Base-by-base conservation (phyloP, 2,797 vertebrate species). In the Pipistrellus kuhlii region DNA sequence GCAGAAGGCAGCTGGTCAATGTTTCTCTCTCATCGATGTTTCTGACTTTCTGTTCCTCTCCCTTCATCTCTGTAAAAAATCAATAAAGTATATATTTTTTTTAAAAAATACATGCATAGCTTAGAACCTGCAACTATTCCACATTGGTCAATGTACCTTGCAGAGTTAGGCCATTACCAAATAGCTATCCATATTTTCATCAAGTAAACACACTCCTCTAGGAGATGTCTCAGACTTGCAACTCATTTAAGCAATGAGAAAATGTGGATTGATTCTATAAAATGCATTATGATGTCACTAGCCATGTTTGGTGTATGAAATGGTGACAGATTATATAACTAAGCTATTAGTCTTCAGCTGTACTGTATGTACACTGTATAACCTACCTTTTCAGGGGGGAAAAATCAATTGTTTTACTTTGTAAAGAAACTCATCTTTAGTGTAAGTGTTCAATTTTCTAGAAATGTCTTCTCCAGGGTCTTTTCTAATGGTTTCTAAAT, bases 401-500 rank as follows among this genome's bases (percentile, higher is more conserved):
- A 48, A 59, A 25, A 53, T 41, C 27, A 41, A 1, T 71, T 83
- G 17, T 75, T 20, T 59, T 64, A 59, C 17, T 46, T 5, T 76
- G 10, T 59, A 86, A 84, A 94, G 11, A 11, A 88, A 71, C 20
- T 90, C 51, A 76, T 55, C 55, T 93, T 88, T 72, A 90, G 27
- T 57, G 32, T 46, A 71, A 93, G 25, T 7, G 90, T 46, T 68
- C 69, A 95, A 66, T 88, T 35, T 38, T 35, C 59, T 85, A 90
- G 7, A 81, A 73, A 66, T 93, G 8, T 84, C 51, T 46, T 83
- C 62, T 18, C 15, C 23, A 71, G 38, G 3, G 5, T 55, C 27
- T 95, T 71, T 48, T 69, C 20, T 91, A 51, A 81, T 71, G 30
- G 59, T 90, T 96, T 71, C 83, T 85, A 75, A 93, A 72, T 94